Base-by-base conservation (phyloP, 2,888 invertebrate genomes). In the Belgica antarctica region DNA sequence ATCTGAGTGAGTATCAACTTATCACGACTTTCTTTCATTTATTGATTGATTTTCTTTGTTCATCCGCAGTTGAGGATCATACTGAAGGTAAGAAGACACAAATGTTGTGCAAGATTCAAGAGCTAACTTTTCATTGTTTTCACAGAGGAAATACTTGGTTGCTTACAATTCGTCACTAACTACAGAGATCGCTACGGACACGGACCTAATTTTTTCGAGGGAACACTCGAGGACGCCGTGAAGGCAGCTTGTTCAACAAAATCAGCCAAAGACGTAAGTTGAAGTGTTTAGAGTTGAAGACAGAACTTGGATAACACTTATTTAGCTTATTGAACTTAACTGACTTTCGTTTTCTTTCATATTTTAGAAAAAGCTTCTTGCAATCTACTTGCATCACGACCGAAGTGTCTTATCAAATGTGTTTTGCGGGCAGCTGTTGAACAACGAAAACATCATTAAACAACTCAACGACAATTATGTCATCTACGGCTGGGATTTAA, bases 401-500 rank as follows among this genome's bases (percentile, higher is more conserved):
- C 88, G 87, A 73, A 96, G 96, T 75, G 94, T 98, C 71, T 83
- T 96, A 74, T 89, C 95, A 36, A 96, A 99, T 81, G 96, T 98
- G 73, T 99, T 98, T 84, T 96, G 97, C 82, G 94, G 95, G 71
- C 94, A 95, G 79, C 84, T 96, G 72, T 83, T 98, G 73, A 95
- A 96, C 78, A 90, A 90, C 75, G 95, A 96, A 77, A 90, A 92
- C 17, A 90, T 97, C 65, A 87, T 95, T 76, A 90, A 94, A 77
- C 91, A 92, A 72, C 85, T 99, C 61, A 87, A 90, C 71, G 88
- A 88, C 71, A 94, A 96, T 82, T 98, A 95, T 80, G 83, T 97
- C 59, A 85, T 95, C 1, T 98, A 96, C 87, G 96, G 96, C 71
- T 99, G 98, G 98, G 98, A 98, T 80, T 85, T 97, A 74, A 95